Conservation (phyloP, 2,113 vertebrate species). For the Sardina pilchardus region DNA sequence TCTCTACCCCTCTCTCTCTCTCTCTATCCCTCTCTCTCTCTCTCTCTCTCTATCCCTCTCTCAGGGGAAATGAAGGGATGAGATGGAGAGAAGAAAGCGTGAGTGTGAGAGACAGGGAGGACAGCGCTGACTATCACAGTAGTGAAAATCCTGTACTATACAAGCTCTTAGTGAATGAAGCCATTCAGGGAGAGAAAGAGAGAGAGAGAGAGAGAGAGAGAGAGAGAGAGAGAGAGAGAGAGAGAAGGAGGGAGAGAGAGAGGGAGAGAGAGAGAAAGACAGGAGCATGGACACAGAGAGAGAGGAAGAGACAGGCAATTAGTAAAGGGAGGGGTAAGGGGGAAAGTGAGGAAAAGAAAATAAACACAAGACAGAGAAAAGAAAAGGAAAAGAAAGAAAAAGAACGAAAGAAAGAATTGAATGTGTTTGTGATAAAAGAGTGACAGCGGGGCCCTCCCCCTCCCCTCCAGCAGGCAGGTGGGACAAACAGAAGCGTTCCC, state of each 20-base stretch:
- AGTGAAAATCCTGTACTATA: background rate
- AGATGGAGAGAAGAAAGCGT: background rate
- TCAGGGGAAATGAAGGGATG: background rate
- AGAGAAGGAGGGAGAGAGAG: background rate
- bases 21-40: background rate
- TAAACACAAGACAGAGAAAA: constrained; percentile 12
- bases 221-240: background rate
- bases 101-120: background rate
- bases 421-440: background rate
- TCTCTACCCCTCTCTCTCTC: background rate
- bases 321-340: background rate
- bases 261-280: background rate
- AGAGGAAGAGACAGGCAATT: background rate
- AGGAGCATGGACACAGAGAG: background rate
- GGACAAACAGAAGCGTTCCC: constrained; percentile 6
- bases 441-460: background rate
- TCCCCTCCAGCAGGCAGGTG: background rate
- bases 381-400: background rate
- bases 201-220: background rate
- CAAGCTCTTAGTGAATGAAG: constrained; percentile 2
- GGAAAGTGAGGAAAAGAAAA: background rate
- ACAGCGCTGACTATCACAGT: background rate
- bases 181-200: constrained; percentile 11
- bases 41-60: background rate
- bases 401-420: background rate